Percentiles rank a stretch among this genome's conserved stretches.
Conservation (phyloP, 2,888 invertebrate genomes). For the Sarcophaga carnaria region DNA sequence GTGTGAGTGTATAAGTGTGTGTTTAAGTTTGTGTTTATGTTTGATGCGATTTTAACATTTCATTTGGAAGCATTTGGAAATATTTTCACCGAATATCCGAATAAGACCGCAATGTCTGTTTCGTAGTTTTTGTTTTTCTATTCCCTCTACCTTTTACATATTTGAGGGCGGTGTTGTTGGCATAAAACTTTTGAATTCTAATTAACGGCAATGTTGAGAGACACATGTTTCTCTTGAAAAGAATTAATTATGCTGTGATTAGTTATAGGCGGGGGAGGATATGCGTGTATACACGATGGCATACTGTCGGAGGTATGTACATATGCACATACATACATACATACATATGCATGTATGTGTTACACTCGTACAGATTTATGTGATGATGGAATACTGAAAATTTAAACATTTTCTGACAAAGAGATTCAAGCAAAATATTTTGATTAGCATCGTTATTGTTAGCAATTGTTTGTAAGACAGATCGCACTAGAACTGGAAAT, state of each 20-base stretch:
- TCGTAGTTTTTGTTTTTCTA: background rate
- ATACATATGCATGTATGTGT: too few relatives aligned
- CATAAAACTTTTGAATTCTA: background rate
- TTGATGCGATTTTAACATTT: background rate
- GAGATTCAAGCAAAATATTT: too few relatives aligned
- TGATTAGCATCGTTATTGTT: too few relatives aligned
- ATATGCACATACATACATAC: too few relatives aligned
- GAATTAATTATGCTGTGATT: background rate
- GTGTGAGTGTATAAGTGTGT: background rate
- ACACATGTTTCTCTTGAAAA: constrained; percentile 1
- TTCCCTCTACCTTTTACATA: background rate
- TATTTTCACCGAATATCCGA: background rate
- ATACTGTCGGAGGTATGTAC: too few relatives aligned
- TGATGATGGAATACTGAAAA: too few relatives aligned
- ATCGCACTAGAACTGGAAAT: too few relatives aligned
- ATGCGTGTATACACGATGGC: too few relatives aligned
- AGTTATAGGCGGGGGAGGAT: background rate
- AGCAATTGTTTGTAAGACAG: too few relatives aligned
- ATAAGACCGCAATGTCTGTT: background rate
- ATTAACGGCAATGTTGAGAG: background rate
- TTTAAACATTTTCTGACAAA: too few relatives aligned
- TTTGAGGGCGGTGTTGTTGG: background rate
- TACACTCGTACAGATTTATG: too few relatives aligned
- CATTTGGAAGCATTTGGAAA: background rate
- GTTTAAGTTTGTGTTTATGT: background rate